Base-by-base conservation (phyloP, 2,797 vertebrate species). In the Chelon auratus region DNA sequence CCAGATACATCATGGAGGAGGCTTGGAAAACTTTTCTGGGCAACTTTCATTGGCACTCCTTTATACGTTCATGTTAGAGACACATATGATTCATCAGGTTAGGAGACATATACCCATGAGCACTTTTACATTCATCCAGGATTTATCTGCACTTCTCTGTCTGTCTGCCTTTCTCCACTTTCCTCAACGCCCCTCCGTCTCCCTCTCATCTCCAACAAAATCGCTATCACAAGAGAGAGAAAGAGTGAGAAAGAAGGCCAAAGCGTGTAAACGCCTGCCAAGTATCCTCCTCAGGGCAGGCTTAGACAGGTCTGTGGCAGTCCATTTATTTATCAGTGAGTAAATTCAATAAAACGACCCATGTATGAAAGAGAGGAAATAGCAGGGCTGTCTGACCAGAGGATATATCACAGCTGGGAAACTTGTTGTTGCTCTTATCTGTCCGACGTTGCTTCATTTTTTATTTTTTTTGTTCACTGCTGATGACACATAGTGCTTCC, bases 261-360 rank as follows among this genome's bases (percentile, higher is more conserved):
- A 70, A 39, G 26, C 50, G 91, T 89, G 89, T 92, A 80, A 78
- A 92, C 90, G 86, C 90, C 89, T 93, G 91, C 91, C 93, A 93
- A 94, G 94, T 94, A 90, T 86, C 77, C 89, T 91, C 93, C 89
- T 92, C 93, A 87, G 94, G 94, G 92, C 94, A 95, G 93, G 94
- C 95, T 95, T 96, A 96, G 95, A 95, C 89, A 90, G 93, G 90
- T 92, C 83, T 91, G 93, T 95, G 94, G 94, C 95, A 95, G 94
- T 95, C 92, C 92, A 87, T 96, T 95, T 95, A 96, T 97, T 97
- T 96, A 96, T 96, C 95, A 95, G 93, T 91, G 92, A 91, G 93
- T 95, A 95, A 96, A 96, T 96, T 96, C 95, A 96, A 97, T 97
- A 95, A 95, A 95, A 94, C 87, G 80, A 94, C 91, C 93, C 93